Conservation (phyloP, 2,888 invertebrate genomes). For the Lasioglossum marginatum region DNA sequence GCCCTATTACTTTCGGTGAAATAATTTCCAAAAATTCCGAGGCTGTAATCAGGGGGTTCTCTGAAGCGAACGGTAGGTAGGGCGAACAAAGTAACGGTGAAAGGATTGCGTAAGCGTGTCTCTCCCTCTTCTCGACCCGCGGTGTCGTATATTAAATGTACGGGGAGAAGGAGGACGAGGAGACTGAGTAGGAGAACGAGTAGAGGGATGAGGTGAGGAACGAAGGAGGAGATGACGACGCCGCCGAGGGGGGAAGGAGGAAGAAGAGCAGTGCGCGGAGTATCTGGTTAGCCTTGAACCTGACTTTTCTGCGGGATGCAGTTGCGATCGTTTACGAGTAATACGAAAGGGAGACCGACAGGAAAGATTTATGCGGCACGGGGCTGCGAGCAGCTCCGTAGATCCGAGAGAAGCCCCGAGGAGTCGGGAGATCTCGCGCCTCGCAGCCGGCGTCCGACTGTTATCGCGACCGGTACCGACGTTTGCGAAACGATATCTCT, state of each 20-base stretch:
- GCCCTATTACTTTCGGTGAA: neutral
- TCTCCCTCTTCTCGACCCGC: slow-evolving; percentile 5
- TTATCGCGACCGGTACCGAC: slow-evolving; percentile 15
- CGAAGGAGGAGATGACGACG: slow-evolving; percentile 18
- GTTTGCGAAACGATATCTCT: slow-evolving; percentile 18
- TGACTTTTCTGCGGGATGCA: slow-evolving; percentile 69
- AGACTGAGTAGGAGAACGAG: slow-evolving; percentile 26
- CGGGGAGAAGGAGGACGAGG: slow-evolving; percentile 28
- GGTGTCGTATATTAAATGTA: slow-evolving; percentile 56
- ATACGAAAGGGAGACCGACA: slow-evolving; percentile 21
- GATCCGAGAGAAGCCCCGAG: neutral
- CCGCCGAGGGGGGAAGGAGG: slow-evolving; percentile 12
- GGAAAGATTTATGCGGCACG: slow-evolving; percentile 34
- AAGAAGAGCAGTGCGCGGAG: slow-evolving; percentile 38
- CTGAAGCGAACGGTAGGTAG: slow-evolving; percentile 33
- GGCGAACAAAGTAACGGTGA: slow-evolving; percentile 71
- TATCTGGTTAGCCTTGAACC: slow-evolving; percentile 73
- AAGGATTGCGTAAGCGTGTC: slow-evolving; percentile 73
- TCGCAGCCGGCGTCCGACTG: slow-evolving; percentile 12
- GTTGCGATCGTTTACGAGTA: slow-evolving; percentile 46
- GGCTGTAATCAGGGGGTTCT: neutral
- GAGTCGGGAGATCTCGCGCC: neutral
- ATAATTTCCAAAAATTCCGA: slow-evolving; percentile 1
- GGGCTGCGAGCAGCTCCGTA: neutral
- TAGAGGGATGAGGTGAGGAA: slow-evolving; percentile 28